A percentile compares a stretch with the other conserved stretches of the same genome.
Conservation (phyloP, 1,140 invertebrate species). For the Drosophila ambigua region DNA sequence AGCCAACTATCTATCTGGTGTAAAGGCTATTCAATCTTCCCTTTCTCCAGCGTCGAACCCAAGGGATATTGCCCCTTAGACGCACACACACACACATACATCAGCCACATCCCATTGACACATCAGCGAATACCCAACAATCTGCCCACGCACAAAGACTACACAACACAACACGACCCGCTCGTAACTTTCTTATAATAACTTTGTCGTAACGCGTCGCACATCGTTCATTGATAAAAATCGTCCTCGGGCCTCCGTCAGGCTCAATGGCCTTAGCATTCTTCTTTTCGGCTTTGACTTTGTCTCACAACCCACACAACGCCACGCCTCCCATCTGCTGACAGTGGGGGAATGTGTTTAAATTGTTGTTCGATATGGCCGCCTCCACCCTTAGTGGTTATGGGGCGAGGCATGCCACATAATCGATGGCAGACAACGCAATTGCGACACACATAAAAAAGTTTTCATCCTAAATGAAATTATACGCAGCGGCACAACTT, state of each 20-base stretch:
- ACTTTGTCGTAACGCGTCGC: conserved; percentile 23
- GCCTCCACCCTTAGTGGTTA: too few relatives aligned
- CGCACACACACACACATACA: conserved; percentile 6
- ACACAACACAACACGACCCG: conserved; percentile 6
- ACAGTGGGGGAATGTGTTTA: conserved; percentile 20
- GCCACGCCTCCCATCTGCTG: conserved; percentile 15
- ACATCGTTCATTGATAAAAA: conserved; percentile 77
- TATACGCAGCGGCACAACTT: conserved; percentile 48
- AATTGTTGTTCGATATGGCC: conserved; percentile 47
- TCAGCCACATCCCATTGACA: neutral
- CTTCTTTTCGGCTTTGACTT: conserved; percentile 17
- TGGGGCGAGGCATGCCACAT: neutral
- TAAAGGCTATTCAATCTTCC: conserved; percentile 1
- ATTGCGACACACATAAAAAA: conserved; percentile 17
- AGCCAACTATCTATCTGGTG: neutral
- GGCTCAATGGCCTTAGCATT: conserved; percentile 1
- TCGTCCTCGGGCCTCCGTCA: conserved; percentile 13
- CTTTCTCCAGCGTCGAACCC: neutral
- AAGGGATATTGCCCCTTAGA: conserved; percentile 10
- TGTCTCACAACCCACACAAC: conserved; percentile 13
- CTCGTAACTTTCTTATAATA: conserved; percentile 42
- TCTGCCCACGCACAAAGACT: conserved; percentile 37
- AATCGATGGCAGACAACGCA: conserved; percentile 33
- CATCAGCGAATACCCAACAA: conserved; percentile 7
- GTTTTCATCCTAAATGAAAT: conserved; percentile 57